phyloP scores from a whole-genome alignment of 2,888 invertebrate genomes.

The Pollenia amentaria region DNA sequence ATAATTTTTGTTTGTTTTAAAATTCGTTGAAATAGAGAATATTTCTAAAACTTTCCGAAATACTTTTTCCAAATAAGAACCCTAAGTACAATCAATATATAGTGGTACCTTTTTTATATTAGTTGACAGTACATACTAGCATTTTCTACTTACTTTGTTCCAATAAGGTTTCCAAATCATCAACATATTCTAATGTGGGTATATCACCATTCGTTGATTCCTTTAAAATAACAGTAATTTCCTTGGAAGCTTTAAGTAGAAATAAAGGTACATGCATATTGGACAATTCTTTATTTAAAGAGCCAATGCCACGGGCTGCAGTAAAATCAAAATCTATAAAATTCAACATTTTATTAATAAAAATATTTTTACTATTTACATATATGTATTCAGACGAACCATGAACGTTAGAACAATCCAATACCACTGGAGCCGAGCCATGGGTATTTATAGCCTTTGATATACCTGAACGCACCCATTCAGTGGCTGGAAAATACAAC shows the following conservation, averaged over 20 bases:
- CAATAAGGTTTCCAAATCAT: constrained; percentile 80
- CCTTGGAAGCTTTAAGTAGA: constrained; percentile 85
- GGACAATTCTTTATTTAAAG: constrained; percentile 89
- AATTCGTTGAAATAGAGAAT: too few relatives aligned
- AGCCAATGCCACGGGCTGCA: constrained; percentile 93
- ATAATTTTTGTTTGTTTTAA: too few relatives aligned
- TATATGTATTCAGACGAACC: constrained; percentile 84
- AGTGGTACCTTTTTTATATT: too few relatives aligned
- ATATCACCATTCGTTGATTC: constrained; percentile 82
- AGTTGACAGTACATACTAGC: neutral
- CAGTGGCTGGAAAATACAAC: constrained; percentile 92
- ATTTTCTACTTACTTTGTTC: constrained; percentile 79
- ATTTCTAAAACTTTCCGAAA: too few relatives aligned
- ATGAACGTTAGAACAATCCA: constrained; percentile 92
- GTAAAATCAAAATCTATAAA: constrained; percentile 91
- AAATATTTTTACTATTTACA: neutral
- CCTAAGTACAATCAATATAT: too few relatives aligned
- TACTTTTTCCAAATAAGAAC: too few relatives aligned
- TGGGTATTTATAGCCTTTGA: constrained; percentile 89
- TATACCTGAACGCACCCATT: constrained; percentile 92
- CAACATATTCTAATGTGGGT: constrained; percentile 79
- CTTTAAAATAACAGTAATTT: constrained; percentile 81
- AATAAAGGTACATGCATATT: constrained; percentile 90
- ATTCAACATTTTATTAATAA: neutral
- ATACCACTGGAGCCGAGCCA: constrained; percentile 90